These are phyloP conservation scores for Oreochromis tanganicae DNA, from an alignment of 2,113 vertebrate genomes.

Conservation along the genomic window DNA sequence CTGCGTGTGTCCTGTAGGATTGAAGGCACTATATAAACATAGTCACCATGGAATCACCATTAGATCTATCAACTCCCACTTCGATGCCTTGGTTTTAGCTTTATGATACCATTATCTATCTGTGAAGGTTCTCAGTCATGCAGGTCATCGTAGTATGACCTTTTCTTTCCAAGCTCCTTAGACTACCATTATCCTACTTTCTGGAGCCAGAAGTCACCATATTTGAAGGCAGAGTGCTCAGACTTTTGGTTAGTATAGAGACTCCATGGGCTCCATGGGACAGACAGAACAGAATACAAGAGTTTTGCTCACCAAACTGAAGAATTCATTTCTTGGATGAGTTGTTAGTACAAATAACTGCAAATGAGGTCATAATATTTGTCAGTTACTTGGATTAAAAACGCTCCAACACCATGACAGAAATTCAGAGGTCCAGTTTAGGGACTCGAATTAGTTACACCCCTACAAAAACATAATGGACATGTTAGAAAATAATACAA, in stretches of 20 bases:
- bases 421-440: background rate
- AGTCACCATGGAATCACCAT: background rate
- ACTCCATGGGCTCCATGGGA: background rate
- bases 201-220: background rate
- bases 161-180: background rate
- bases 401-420: background rate
- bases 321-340: background rate
- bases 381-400: background rate
- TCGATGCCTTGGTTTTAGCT: background rate
- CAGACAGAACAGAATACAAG: background rate
- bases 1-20: background rate
- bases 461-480: background rate
- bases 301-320: background rate
- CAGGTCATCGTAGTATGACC: background rate
- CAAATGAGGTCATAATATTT: background rate
- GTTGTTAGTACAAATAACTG: background rate
- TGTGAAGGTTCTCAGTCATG: background rate
- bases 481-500: background rate
- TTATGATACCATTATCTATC: background rate
- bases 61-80: background rate
- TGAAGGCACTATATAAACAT: background rate
- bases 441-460: background rate
- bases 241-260: background rate
- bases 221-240: background rate
- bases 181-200: accelerated